These are phyloP conservation scores for Crypturellus tataupa DNA, from an alignment of 2,797 vertebrate species.

Conservation along the genomic window DNA sequence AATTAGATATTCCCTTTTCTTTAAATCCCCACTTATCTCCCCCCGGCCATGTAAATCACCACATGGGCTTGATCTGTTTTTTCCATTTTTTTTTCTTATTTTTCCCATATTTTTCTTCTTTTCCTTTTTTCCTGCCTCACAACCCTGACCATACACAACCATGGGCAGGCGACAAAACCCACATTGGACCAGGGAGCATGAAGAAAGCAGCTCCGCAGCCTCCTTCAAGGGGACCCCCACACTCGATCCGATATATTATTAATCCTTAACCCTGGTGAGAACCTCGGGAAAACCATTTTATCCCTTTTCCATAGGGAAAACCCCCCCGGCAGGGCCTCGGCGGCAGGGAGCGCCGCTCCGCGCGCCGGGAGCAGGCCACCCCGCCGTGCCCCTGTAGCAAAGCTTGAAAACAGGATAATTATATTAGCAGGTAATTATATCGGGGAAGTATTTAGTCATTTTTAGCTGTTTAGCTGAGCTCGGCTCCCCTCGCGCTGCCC, in stretches of 20 bases:
- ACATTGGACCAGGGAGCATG: background rate
- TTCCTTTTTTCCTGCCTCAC: background rate
- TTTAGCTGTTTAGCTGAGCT: conserved; percentile 53
- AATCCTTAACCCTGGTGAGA: too few species aligned
- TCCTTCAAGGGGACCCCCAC: background rate
- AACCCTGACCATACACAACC: background rate
- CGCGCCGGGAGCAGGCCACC: background rate
- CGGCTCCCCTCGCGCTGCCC: background rate
- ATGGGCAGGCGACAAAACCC: background rate
- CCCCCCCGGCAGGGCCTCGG: accelerated
- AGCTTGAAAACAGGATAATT: background rate
- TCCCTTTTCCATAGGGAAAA: background rate
- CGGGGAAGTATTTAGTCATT: conserved; percentile 56
- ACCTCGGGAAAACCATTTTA: too few species aligned
- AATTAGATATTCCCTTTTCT: conserved; percentile 50
- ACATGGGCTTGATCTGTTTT: background rate
- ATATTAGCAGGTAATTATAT: background rate
- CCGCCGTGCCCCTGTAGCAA: background rate
- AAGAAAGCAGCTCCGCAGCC: background rate
- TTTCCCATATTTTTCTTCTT: too few species aligned
- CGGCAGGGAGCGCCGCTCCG: background rate
- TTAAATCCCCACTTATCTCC: conserved; percentile 67
- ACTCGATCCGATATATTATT: too few species aligned
- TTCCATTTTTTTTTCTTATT: background rate
- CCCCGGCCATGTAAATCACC: conserved; percentile 44